These are phyloP conservation scores for Bubo bubo DNA, from an alignment of 2,113 vertebrate genomes.

Conservation along the genomic window DNA sequence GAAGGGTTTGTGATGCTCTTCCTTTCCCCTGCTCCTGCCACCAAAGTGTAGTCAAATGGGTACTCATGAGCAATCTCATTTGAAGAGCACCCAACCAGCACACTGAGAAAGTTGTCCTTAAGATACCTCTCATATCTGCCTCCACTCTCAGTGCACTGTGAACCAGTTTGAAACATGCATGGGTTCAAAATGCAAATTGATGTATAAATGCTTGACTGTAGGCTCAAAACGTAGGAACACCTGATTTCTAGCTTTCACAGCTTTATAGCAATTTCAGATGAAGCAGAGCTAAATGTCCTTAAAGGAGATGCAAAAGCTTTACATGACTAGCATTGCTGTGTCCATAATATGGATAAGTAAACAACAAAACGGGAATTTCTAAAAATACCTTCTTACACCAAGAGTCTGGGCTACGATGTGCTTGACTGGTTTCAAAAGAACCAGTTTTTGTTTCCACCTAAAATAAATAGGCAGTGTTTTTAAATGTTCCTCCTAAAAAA, in stretches of 20 bases:
- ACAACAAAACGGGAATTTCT: neutral
- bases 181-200: conserved; percentile 18
- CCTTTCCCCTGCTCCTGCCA: neutral
- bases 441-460: neutral
- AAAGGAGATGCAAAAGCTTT: neutral
- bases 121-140: conserved; percentile 12
- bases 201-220: neutral
- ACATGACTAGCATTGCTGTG: neutral
- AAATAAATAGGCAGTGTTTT: neutral
- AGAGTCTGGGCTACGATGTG: neutral
- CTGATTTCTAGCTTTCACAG: neutral
- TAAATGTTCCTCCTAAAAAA: neutral
- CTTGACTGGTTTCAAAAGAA: neutral
- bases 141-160: neutral
- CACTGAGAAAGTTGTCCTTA: conserved; percentile 6
- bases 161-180: neutral
- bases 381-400: neutral
- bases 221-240: neutral
- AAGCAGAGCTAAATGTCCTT: neutral
- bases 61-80: neutral
- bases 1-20: neutral
- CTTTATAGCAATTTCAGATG: neutral
- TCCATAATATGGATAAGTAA: neutral
- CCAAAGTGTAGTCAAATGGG: neutral
- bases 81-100: neutral